Conservation (phyloP, 2,888 invertebrate species). For the Calephelis perditalis region DNA sequence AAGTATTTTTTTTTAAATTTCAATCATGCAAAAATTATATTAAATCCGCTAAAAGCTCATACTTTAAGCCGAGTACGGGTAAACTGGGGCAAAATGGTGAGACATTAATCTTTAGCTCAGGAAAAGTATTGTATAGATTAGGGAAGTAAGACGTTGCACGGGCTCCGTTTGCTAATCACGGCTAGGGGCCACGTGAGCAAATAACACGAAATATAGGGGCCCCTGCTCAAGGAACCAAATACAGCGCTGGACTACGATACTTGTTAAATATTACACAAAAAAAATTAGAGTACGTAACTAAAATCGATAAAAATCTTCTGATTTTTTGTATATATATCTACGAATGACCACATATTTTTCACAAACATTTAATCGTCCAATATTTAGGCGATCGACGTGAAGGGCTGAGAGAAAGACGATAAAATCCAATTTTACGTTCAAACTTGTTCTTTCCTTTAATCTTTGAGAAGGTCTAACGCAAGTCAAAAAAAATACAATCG, state of each 20-base stretch:
- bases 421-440: too few relatives aligned
- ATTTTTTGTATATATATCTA: too few relatives aligned
- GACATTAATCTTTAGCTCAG: constrained; percentile 63
- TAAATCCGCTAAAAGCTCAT: constrained; percentile 19
- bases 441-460: too few relatives aligned
- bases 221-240: constrained; percentile 6
- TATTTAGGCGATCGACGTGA: too few relatives aligned
- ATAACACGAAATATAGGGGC: constrained; percentile 29
- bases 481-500: too few relatives aligned
- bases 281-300: too few relatives aligned
- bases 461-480: too few relatives aligned
- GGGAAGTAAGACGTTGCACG: constrained; percentile 51
- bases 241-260: too few relatives aligned
- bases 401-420: too few relatives aligned
- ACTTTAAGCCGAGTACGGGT: constrained; percentile 30
- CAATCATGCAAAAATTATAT: background rate
- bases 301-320: too few relatives aligned
- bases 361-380: background rate
- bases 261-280: background rate
- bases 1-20: too few relatives aligned
- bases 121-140: constrained; percentile 64
- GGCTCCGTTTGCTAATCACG: constrained; percentile 48
- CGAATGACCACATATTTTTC: too few relatives aligned
- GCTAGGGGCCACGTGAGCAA: constrained; percentile 35
- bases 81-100: constrained; percentile 62